A percentile compares a stretch with the other conserved stretches of the same genome.
These are phyloP conservation scores for Synergus umbraculus DNA, from an alignment of 2,888 invertebrate genomes.

Conservation along the genomic window DNA sequence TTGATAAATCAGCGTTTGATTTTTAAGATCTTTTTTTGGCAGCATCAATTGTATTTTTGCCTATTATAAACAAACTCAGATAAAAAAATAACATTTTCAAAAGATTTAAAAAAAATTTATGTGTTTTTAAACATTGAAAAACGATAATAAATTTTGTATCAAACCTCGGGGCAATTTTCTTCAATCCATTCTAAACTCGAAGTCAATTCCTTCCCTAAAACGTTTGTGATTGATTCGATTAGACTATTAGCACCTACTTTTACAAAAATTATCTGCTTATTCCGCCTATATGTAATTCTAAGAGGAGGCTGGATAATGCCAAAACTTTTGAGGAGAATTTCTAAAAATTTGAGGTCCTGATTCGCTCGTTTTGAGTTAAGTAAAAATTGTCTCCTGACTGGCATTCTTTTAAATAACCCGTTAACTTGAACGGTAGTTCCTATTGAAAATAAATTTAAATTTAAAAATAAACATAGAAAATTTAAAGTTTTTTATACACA, in stretches of 20 bases:
- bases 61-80: conserved; percentile 49
- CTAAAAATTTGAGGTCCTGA: conserved; percentile 79
- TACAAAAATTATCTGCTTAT: conserved; percentile 77
- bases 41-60: conserved; percentile 64
- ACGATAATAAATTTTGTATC: conserved; percentile 2
- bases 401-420: conserved; percentile 80
- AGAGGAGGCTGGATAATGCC: conserved; percentile 78
- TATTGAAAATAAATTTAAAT: conserved; percentile 57
- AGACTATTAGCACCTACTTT: conserved; percentile 75
- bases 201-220: conserved; percentile 67
- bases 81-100: neutral
- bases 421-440: conserved; percentile 79
- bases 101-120: conserved; percentile 25
- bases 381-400: conserved; percentile 80
- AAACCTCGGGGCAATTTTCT: conserved; percentile 60
- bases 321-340: conserved; percentile 78
- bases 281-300: conserved; percentile 77
- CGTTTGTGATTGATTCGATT: conserved; percentile 70
- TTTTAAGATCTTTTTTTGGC: conserved; percentile 68
- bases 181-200: conserved; percentile 66
- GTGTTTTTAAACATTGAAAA: conserved; percentile 17
- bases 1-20: conserved; percentile 60
- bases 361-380: conserved; percentile 75
- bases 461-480: conserved; percentile 40
- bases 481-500: neutral